A percentile compares a stretch with the other conserved stretches of the same genome.
phyloP scores from a whole-genome alignment of 2,888 invertebrate species.

The Meloe dianella region DNA sequence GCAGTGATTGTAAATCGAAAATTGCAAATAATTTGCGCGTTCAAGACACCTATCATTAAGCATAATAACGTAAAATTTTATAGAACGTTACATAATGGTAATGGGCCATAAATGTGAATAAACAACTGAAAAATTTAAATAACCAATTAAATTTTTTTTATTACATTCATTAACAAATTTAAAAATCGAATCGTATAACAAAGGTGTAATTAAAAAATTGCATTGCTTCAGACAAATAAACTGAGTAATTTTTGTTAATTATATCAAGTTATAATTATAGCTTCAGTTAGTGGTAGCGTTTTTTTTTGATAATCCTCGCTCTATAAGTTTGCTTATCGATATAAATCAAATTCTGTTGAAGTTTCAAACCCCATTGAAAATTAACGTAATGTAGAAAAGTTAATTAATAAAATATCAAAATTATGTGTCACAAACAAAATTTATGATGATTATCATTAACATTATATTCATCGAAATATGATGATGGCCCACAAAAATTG shows the following conservation, averaged over 20 bases:
- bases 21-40: neutral
- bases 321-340: too few species aligned
- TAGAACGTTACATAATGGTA: neutral
- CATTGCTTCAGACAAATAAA: neutral
- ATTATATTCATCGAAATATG: neutral
- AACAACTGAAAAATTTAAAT: neutral
- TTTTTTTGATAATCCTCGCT: neutral
- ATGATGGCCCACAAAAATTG: conserved; percentile 24
- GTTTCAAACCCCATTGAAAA: neutral
- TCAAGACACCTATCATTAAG: neutral
- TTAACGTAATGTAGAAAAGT: neutral
- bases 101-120: neutral
- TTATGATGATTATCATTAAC: neutral
- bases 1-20: too few species aligned
- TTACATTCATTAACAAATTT: neutral
- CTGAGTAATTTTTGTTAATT: too few species aligned
- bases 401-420: neutral
- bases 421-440: neutral
- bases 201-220: neutral
- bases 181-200: neutral
- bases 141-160: neutral
- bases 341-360: neutral
- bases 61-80: neutral
- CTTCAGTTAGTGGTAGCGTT: neutral
- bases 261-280: too few species aligned